Percentiles rank a stretch among this genome's conserved stretches.
Conservation (phyloP, 2,113 vertebrate species). For the Melanocharis versteri region DNA sequence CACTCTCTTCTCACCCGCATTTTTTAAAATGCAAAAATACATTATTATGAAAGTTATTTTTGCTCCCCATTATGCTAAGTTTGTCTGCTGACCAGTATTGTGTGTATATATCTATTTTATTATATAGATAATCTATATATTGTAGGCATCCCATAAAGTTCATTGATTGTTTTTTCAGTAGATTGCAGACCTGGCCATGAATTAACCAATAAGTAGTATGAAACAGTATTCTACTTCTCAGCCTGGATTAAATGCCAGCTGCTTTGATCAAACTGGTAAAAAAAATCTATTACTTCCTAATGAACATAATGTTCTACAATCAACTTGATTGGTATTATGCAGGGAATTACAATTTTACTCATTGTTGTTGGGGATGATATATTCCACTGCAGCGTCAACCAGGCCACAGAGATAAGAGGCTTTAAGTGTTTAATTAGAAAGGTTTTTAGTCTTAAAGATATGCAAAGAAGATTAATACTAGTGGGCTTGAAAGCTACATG, state of each 20-base stretch:
- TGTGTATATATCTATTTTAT: not conserved
- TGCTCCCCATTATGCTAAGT: not conserved
- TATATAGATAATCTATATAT: not conserved
- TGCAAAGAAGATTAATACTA: slow-evolving; percentile 47
- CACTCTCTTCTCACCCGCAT: too few species aligned
- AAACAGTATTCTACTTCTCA: not conserved
- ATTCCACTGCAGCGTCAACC: not conserved
- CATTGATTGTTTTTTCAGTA: not conserved
- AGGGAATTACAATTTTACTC: slow-evolving; percentile 27
- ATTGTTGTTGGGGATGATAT: slow-evolving; percentile 12
- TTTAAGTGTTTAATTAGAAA: slow-evolving; percentile 63
- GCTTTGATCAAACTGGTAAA: slow-evolving; percentile 41
- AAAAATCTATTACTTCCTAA: slow-evolving; percentile 27
- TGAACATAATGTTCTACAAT: slow-evolving; percentile 45
- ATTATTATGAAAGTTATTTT: not conserved
- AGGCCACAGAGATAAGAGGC: slow-evolving; percentile 52
- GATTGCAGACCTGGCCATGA: not conserved
- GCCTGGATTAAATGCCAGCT: slow-evolving; percentile 23
- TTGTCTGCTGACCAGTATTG: not conserved
- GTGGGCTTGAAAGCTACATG: slow-evolving; percentile 17
- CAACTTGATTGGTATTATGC: slow-evolving; percentile 32
- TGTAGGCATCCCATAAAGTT: not conserved
- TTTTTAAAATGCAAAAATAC: not conserved
- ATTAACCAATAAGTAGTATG: not conserved
- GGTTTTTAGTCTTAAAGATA: slow-evolving; percentile 40